These are phyloP conservation scores for Mastomys coucha DNA, from an alignment of 2,113 vertebrate genomes.

Conservation along the genomic window DNA sequence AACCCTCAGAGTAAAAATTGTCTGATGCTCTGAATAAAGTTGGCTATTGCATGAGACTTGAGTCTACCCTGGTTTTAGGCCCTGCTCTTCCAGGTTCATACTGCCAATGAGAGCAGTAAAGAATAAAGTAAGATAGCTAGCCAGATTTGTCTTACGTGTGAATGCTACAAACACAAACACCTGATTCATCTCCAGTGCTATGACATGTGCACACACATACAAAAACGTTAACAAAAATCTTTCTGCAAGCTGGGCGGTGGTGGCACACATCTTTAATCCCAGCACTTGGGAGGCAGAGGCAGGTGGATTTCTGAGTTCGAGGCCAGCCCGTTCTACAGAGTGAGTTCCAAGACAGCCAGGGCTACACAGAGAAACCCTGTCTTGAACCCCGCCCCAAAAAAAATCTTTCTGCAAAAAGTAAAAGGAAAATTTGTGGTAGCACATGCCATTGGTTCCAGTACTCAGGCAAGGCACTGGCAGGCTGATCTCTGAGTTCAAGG, in stretches of 20 bases:
- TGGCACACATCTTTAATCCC: no score
- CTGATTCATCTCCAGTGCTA: background rate
- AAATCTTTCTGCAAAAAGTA: background rate
- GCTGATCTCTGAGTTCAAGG: background rate
- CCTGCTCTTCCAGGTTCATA: background rate
- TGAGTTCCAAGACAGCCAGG: no score
- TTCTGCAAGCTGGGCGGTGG: no score
- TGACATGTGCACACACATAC: background rate
- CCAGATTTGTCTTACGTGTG: background rate
- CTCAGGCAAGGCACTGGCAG: background rate
- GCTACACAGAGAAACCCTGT: no score
- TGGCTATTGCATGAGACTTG: background rate
- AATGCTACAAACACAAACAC: background rate
- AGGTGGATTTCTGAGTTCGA: no score
- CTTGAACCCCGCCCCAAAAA: no score
- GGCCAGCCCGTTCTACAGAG: no score
- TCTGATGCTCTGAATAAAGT: background rate
- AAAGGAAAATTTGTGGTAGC: background rate
- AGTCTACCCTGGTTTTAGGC: background rate
- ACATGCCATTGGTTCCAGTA: no score
- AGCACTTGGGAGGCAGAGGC: no score
- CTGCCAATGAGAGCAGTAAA: background rate
- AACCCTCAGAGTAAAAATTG: background rate
- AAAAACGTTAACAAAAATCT: background rate
- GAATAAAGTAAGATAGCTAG: background rate